Percentiles rank a stretch among this genome's conserved stretches.
phyloP scores from a whole-genome alignment of 2,113 vertebrate genomes.

The Kryptolebias marmoratus region DNA sequence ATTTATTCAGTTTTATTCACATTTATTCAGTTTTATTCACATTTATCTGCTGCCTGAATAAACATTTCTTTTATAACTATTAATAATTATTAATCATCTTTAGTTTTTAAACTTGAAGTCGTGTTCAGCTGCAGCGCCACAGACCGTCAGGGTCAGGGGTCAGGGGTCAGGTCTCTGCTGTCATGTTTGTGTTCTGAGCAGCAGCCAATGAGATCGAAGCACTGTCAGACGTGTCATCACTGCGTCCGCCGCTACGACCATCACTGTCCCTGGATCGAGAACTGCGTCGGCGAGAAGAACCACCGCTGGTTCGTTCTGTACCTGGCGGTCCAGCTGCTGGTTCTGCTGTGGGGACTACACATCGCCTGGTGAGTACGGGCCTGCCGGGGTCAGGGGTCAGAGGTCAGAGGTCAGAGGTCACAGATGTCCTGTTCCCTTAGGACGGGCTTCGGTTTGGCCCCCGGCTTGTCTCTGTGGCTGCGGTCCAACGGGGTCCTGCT shows the following conservation, averaged over 20 bases:
- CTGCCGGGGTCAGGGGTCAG: background rate
- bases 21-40: too few relatives aligned
- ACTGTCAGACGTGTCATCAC: slow-evolving; percentile 89
- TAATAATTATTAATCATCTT: too few relatives aligned
- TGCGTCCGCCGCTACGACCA: slow-evolving; percentile 94
- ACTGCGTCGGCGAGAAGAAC: slow-evolving; percentile 93
- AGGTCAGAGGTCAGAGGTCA: background rate
- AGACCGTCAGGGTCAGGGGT: too few relatives aligned
- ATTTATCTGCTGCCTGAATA: too few relatives aligned
- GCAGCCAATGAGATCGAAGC: slow-evolving; percentile 93
- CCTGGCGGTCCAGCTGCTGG: slow-evolving; percentile 85
- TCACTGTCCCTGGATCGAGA: slow-evolving; percentile 97
- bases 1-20: too few relatives aligned
- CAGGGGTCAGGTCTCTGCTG: too few relatives aligned
- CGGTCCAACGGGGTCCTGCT: slow-evolving; percentile 83
- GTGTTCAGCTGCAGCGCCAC: too few relatives aligned
- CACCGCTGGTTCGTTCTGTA: slow-evolving; percentile 92
- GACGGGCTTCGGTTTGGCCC: slow-evolving; percentile 85
- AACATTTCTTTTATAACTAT: too few relatives aligned
- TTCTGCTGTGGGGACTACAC: slow-evolving; percentile 88
- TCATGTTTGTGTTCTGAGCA: slow-evolving; percentile 56
- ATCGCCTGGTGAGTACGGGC: slow-evolving; percentile 86
- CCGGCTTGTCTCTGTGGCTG: slow-evolving; percentile 86
- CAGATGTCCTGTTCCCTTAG: slow-evolving; percentile 66
- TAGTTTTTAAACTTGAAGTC: too few relatives aligned